A percentile compares a stretch with the other conserved stretches of the same genome.
These are phyloP conservation scores for Chymomyza costata DNA, from an alignment of 1,140 invertebrate genomes.

Conservation along the genomic window DNA sequence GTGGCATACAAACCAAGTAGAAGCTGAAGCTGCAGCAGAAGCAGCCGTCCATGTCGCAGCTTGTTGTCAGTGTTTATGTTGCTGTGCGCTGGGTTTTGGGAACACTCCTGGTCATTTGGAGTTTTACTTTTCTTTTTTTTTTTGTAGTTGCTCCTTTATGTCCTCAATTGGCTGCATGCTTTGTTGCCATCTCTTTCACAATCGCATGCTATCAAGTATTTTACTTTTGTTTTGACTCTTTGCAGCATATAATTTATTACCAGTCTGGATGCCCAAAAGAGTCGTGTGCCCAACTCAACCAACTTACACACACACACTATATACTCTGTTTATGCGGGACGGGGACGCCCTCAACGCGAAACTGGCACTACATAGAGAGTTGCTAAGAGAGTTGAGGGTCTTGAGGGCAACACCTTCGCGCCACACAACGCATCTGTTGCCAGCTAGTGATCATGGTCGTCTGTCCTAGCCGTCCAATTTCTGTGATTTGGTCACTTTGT, in stretches of 20 bases:
- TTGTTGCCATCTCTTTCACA: slow-evolving; percentile 43
- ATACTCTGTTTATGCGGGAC: no score
- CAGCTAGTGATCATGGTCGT: slow-evolving; percentile 6
- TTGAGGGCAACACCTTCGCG: slow-evolving; percentile 30
- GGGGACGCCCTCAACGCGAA: slow-evolving; percentile 21
- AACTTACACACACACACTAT: slow-evolving; percentile 10
- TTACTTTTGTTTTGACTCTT: slow-evolving; percentile 56
- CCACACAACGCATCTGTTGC: slow-evolving; percentile 35
- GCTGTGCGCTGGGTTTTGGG: slow-evolving; percentile 30
- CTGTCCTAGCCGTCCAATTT: slow-evolving; percentile 47
- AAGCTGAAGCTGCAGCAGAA: neutral
- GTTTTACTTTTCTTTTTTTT: slow-evolving; percentile 36
- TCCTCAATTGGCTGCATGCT: slow-evolving; percentile 58
- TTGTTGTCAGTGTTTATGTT: slow-evolving; percentile 62
- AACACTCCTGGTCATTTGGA: slow-evolving; percentile 50
- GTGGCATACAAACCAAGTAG: no score
- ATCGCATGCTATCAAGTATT: slow-evolving; percentile 45
- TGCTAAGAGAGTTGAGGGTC: neutral
- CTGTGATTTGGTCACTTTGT: slow-evolving; percentile 58
- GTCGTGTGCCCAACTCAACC: slow-evolving; percentile 40
- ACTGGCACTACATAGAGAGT: no score
- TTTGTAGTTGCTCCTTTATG: slow-evolving; percentile 50
- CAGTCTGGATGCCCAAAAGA: slow-evolving; percentile 44
- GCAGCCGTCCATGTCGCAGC: slow-evolving; percentile 46
- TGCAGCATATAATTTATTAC: slow-evolving; percentile 65